Base-by-base conservation (phyloP, 2,113 vertebrate species). In the Talpa occidentalis region DNA sequence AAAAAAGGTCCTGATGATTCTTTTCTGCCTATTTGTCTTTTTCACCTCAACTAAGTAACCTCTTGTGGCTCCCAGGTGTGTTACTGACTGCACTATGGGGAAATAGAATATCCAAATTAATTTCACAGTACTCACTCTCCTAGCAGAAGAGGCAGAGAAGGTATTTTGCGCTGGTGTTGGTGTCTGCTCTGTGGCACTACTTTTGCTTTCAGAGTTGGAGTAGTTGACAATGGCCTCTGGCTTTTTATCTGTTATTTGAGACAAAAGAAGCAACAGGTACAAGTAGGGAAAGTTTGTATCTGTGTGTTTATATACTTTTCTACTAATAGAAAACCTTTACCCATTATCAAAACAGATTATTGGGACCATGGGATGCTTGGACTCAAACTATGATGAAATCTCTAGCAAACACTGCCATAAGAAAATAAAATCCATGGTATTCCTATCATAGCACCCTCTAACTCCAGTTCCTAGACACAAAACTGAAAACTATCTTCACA, bases 91-190 rank as follows among this genome's bases (percentile, higher is more conserved):
- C 10, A 47, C 11, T 2, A 64, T 3, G 47, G 9, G 35, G 22
- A 79, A 76, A 88, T 24, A n/a, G 2, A 77, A 60, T 26, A n/a
- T 49, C 79, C 88, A 86, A 82, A 59, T 0, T 7, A 67, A 85
- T 93, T 40, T 78, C 84, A 81, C 94, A 92, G 73, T 94, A 98
- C 98, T 98, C 97, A 98, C 98, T 96, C 97, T 98, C 97, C 98
- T 96, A 94, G 98, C 95, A 93, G 97, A 94, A 92, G 98, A 95
- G 81, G 97, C 96, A 91, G 98, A 97, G 97, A 97, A 97, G 91
- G 97, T 95, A 88, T 97, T 98, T 86, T 97, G 97, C 93, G 97
- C 92, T 0, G 98, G 94, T 83, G 97, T 26, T 89, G 98, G 95
- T 47, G 95, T 96, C 90, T 97, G 98, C 92, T 98, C 98, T 54